Evolutionary conservation across 1,140 invertebrate species (phyloP).

Genomic region (Habropoda laboriosa): DNA sequence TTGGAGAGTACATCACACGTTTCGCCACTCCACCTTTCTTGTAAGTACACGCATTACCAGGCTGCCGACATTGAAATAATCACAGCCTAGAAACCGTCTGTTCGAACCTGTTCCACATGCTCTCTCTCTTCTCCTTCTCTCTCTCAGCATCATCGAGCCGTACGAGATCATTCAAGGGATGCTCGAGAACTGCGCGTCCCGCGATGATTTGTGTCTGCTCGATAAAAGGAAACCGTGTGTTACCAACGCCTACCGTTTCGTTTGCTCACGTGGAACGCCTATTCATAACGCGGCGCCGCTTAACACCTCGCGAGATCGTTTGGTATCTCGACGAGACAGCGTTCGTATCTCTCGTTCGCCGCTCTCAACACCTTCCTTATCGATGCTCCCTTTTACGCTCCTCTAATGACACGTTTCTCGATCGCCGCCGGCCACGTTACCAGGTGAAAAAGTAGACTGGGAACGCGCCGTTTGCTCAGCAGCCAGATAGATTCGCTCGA

Average conservation of each 20-base stretch:
- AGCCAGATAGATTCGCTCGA: constrained; percentile 63
- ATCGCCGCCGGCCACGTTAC: constrained; percentile 31
- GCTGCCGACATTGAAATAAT: constrained; percentile 30
- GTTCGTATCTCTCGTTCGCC: constrained; percentile 72
- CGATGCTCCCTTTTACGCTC: constrained; percentile 67
- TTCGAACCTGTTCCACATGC: neutral
- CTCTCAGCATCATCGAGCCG: constrained; percentile 18
- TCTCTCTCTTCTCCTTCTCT: too few species aligned
- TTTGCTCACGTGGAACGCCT: constrained; percentile 41
- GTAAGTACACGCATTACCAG: constrained; percentile 11
- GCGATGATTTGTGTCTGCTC: constrained; percentile 55
- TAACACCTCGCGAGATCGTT: constrained; percentile 71
- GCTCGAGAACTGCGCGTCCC: neutral
- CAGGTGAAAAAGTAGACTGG: constrained; percentile 56
- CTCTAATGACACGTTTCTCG: constrained; percentile 77
- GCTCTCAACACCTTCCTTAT: constrained; percentile 80
- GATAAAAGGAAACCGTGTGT: constrained; percentile 64
- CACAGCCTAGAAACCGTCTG: neutral
- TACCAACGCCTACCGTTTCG: constrained; percentile 58
- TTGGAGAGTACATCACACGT: neutral
- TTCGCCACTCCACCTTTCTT: neutral
- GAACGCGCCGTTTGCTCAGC: constrained; percentile 73
- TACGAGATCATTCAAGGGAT: constrained; percentile 15
- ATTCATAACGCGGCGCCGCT: constrained; percentile 46
- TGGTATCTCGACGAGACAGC: constrained; percentile 25